These are phyloP conservation scores for Callopanchax toddi DNA, from an alignment of 2,113 vertebrate genomes.

Conservation along the genomic window DNA sequence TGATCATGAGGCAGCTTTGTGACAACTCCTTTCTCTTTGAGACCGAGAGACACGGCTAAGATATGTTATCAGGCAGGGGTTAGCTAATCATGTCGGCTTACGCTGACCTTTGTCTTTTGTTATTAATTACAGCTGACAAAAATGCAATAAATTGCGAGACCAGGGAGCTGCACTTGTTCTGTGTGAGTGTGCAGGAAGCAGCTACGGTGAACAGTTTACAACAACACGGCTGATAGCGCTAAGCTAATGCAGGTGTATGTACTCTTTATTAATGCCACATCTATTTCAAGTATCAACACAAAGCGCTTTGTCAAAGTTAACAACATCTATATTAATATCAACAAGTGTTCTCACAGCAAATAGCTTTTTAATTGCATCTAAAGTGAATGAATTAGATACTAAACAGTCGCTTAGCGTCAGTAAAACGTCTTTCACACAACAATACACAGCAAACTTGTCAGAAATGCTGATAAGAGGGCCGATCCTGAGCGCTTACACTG, in stretches of 20 bases:
- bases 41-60: constrained; percentile 43
- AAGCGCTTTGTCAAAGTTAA: constrained; percentile 75
- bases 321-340: constrained; percentile 82
- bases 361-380: constrained; percentile 82
- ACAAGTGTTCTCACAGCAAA: constrained; percentile 78
- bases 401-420: constrained; percentile 83
- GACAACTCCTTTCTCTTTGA: constrained; percentile 40
- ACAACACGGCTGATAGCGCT: constrained; percentile 3
- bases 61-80: constrained; percentile 68
- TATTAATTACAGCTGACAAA: constrained; percentile 74
- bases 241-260: constrained; percentile 37
- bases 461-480: constrained; percentile 95
- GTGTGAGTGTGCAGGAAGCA: constrained; percentile 16
- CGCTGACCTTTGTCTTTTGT: constrained; percentile 71
- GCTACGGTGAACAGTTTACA: constrained; percentile 21
- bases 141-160: constrained; percentile 62
- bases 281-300: constrained; percentile 53
- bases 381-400: constrained; percentile 82
- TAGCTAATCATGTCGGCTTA: constrained; percentile 63
- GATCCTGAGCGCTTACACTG: constrained; percentile 94
- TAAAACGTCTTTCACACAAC: constrained; percentile 89
- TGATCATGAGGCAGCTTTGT: constrained; percentile 26
- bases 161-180: constrained; percentile 37
- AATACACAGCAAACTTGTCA: constrained; percentile 96
- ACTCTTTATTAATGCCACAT: constrained; percentile 41